Conservation (phyloP, 1,140 invertebrate species). For the Bombus ignitus region DNA sequence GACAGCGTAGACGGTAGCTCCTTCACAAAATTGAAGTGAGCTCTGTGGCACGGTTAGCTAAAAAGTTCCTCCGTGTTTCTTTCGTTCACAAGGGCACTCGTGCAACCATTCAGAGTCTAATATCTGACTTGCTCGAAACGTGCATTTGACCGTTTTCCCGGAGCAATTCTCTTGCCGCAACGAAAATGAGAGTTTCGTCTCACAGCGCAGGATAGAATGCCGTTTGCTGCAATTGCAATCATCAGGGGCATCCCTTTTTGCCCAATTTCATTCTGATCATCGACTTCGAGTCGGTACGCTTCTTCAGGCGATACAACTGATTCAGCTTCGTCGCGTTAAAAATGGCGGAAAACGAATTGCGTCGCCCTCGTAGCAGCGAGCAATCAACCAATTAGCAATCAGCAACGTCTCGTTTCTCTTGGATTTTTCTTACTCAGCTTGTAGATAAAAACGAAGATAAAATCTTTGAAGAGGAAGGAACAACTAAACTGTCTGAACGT, state of each 20-base stretch:
- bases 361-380: constrained; percentile 33
- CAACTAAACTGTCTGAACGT: too few relatives aligned
- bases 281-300: neutral
- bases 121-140: constrained; percentile 2
- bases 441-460: neutral
- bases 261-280: neutral
- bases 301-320: constrained; percentile 52
- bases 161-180: constrained; percentile 5
- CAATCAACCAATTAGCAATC: constrained; percentile 69
- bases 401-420: constrained; percentile 53
- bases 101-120: constrained; percentile 14
- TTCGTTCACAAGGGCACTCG: neutral
- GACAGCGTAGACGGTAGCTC: neutral
- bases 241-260: neutral
- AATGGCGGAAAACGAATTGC: constrained; percentile 42
- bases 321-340: constrained; percentile 63
- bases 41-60: neutral
- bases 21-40: constrained; percentile 10
- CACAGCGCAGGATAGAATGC: neutral
- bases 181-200: neutral
- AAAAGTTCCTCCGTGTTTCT: constrained; percentile 2
- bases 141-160: neutral
- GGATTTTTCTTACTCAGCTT: constrained; percentile 12
- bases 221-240: neutral
- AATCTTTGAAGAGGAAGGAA: neutral